Conservation (phyloP, 2,797 vertebrate species). For the Pelochelys cantorii region DNA sequence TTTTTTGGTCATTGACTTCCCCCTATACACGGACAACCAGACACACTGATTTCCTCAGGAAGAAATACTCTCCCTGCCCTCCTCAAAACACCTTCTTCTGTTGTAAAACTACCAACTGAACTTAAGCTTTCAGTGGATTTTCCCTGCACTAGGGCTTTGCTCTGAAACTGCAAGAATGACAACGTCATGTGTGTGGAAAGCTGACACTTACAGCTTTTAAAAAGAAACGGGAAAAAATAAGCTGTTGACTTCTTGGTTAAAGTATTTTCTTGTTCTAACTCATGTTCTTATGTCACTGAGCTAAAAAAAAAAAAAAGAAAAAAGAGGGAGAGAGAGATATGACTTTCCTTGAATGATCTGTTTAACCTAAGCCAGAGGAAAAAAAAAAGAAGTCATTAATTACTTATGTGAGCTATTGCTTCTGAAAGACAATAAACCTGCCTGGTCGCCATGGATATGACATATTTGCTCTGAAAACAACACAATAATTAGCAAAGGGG, state of each 20-base stretch:
- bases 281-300: slow-evolving; percentile 91
- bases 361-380: slow-evolving; percentile 99
- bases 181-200: slow-evolving; percentile 79
- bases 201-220: slow-evolving; percentile 81
- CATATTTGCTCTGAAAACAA: slow-evolving; percentile 99
- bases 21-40: slow-evolving; percentile 52
- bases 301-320: slow-evolving; percentile 74
- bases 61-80: slow-evolving; percentile 34
- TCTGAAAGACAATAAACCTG: slow-evolving; percentile 99
- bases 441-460: slow-evolving; percentile 99
- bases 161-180: slow-evolving; percentile 73
- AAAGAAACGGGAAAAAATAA: slow-evolving; percentile 80
- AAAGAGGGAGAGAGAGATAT: slow-evolving; percentile 82
- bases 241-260: slow-evolving; percentile 85
- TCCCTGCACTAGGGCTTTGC: slow-evolving; percentile 58
- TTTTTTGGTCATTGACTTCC: neutral
- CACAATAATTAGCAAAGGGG: slow-evolving; percentile 99
- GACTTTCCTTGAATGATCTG: slow-evolving; percentile 99
- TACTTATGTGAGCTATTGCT: slow-evolving; percentile 99
- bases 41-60: slow-evolving; percentile 63
- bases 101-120: slow-evolving; percentile 54
- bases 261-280: slow-evolving; percentile 93
- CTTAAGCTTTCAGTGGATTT: slow-evolving; percentile 59
- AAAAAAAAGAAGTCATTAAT: slow-evolving; percentile 98
- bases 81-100: slow-evolving; percentile 38